Percentiles rank a stretch among this genome's conserved stretches.
Evolutionary conservation across 2,888 invertebrate genomes (phyloP).

Genomic region (Halictus ligatus): DNA sequence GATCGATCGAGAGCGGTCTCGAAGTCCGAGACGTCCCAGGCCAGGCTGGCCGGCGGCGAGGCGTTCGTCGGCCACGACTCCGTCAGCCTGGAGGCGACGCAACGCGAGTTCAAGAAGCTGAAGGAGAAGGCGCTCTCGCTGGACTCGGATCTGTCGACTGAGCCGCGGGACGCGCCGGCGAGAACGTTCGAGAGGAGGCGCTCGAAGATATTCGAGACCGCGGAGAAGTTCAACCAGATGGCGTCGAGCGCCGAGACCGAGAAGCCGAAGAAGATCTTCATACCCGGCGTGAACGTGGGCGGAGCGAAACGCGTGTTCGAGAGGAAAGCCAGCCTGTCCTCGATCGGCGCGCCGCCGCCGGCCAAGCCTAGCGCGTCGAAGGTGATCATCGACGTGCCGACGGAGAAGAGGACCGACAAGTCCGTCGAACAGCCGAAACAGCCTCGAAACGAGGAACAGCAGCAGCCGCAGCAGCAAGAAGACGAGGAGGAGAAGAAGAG

Average conservation of each 20-base stretch:
- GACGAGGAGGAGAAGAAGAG: slow-evolving; percentile 61
- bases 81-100: slow-evolving; percentile 57
- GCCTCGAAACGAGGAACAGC: background rate
- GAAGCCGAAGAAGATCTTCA: slow-evolving; percentile 92
- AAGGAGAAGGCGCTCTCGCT: slow-evolving; percentile 76
- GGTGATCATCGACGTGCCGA: slow-evolving; percentile 77
- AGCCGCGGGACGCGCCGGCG: slow-evolving; percentile 75
- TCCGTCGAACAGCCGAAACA: slow-evolving; percentile 39
- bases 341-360: slow-evolving; percentile 79
- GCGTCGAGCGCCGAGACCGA: slow-evolving; percentile 80
- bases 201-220: slow-evolving; percentile 89
- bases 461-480: background rate
- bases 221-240: slow-evolving; percentile 88
- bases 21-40: slow-evolving; percentile 23
- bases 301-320: slow-evolving; percentile 95
- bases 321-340: slow-evolving; percentile 89
- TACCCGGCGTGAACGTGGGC: slow-evolving; percentile 93
- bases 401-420: slow-evolving; percentile 78
- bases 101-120: slow-evolving; percentile 69
- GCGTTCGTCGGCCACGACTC: slow-evolving; percentile 31
- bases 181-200: slow-evolving; percentile 87
- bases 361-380: slow-evolving; percentile 79
- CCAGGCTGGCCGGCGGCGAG: slow-evolving; percentile 22
- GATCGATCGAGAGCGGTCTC: slow-evolving; percentile 3
- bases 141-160: slow-evolving; percentile 72